Base-by-base conservation (phyloP, 1,140 invertebrate species). In the Heliothis virescens region DNA sequence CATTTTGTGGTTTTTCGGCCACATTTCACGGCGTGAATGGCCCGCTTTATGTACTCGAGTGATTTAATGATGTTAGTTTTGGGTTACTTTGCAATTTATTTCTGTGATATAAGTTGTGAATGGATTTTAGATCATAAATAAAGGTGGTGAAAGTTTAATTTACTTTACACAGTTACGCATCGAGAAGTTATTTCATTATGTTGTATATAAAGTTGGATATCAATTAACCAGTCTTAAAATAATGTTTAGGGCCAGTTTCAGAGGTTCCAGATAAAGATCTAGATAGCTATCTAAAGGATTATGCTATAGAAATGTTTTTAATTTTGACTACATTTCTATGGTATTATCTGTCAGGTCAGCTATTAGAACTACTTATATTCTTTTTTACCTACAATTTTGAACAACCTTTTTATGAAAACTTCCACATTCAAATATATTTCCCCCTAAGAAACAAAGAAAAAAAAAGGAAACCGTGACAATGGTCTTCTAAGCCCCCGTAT, bases 1-100 rank as follows among this genome's bases (percentile, higher is more conserved):
- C 34, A 62, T 76, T 41, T 62, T 65, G 74, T 60, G 74, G 74
- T 52, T 76, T 76, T 76, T 76, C 48, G 74, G 74, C 60, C 74
- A 53, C 72, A 60, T 50, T 76, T 75, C 65, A 76, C 41, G 34
- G 59, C 60, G 74, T 65, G 74, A 65, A 76, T 53, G 59, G 73
- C n/a, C 60, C 50, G 74, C 74, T 76, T 76, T 76, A 63, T 76
- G 74, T 76, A 76, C 18, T 34, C 21, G 47, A 60, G 60, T 76
- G 74, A 76, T 76, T 52, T 65, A 76, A 50, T 76, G 60, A 34
- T 53, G 59, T 63, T 65, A 34, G 50, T 63, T 76, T 76, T 60
- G 34, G 26, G 57, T 60, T 48, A 48, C 15, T 48, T 74, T 34
- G 26, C 34, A 13, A 18, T 65, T 47, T 47, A 47, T 47, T 65